Percentiles rank a stretch among this genome's conserved stretches.
These are phyloP conservation scores for Brevimyrus niger DNA, from an alignment of 2,113 vertebrate species.

Conservation along the genomic window DNA sequence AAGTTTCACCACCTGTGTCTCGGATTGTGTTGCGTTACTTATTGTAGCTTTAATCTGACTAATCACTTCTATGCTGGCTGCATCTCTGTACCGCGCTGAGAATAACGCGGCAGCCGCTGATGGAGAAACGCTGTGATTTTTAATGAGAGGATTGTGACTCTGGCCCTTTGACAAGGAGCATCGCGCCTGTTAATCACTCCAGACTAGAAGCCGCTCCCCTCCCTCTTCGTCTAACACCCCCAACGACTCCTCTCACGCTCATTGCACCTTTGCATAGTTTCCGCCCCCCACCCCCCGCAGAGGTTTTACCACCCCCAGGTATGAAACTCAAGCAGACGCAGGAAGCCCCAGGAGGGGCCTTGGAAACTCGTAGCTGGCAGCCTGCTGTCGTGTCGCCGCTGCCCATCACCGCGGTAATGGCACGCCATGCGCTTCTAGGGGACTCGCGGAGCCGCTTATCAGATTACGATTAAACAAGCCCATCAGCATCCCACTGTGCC, in stretches of 20 bases:
- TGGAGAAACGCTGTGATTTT: background rate
- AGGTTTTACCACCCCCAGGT: background rate
- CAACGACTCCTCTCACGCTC: background rate
- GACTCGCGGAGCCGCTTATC: background rate
- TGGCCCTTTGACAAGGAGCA: background rate
- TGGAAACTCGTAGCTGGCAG: background rate
- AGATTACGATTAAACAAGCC: background rate
- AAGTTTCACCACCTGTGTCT: background rate
- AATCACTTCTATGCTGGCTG: background rate
- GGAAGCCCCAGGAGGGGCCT: background rate
- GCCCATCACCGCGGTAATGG: background rate
- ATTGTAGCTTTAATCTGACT: background rate
- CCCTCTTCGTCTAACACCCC: background rate
- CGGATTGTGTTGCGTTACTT: background rate
- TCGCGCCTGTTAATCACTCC: background rate
- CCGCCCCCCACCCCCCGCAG: background rate
- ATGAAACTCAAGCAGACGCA: background rate
- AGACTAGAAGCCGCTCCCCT: background rate
- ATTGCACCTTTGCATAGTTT: background rate
- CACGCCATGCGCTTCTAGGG: background rate
- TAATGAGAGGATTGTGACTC: background rate
- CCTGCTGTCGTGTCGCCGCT: background rate
- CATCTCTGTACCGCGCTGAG: background rate
- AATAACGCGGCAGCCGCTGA: background rate
- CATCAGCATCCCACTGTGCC: background rate